Conservation (phyloP, 53 echinoderm and acorn worm genomes). For the Glandiceps talaboti region DNA sequence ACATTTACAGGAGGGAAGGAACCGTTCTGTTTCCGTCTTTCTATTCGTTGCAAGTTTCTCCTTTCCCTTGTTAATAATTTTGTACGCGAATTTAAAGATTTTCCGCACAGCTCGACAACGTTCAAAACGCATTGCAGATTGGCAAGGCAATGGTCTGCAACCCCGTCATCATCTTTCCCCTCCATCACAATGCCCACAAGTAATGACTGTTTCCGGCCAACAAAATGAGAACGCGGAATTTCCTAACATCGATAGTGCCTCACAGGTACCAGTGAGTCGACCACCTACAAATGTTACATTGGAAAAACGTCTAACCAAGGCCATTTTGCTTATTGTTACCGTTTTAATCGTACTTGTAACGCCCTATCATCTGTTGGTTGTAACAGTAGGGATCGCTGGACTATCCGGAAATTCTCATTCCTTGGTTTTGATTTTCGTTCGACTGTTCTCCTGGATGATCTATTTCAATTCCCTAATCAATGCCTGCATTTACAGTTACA, state of each 20-base stretch:
- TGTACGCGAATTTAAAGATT: neutral
- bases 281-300: neutral
- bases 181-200: neutral
- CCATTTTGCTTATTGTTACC: neutral
- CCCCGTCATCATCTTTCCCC: neutral
- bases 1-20: neutral
- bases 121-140: neutral
- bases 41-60: neutral
- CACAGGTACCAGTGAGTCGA: neutral
- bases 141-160: neutral
- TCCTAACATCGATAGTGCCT: neutral
- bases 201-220: neutral
- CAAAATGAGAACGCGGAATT: neutral
- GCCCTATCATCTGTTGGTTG: neutral
- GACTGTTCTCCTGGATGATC: neutral
- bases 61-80: neutral
- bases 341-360: neutral
- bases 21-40: neutral
- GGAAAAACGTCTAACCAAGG: neutral
- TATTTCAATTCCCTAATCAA: neutral
- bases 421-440: neutral
- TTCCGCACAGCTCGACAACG: neutral
- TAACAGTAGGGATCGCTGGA: neutral
- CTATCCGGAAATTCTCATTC: neutral
- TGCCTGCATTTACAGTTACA: neutral